Conservation (phyloP, 2,888 invertebrate species). For the Pinctada fucata region DNA sequence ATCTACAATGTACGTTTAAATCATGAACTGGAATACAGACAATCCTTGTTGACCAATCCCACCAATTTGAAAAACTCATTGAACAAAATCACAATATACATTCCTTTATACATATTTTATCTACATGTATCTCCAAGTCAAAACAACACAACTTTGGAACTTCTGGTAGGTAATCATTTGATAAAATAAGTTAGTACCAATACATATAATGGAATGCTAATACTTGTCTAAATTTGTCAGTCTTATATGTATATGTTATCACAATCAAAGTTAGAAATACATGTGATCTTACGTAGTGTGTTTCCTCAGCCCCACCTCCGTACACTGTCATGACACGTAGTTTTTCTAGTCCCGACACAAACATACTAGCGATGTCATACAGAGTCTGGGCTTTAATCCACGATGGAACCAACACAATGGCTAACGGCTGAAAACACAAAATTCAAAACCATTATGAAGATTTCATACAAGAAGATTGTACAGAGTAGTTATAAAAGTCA, state of each 20-base stretch:
- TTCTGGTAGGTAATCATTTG: too few species aligned
- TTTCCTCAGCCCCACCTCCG: constrained; percentile 70
- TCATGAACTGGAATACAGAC: neutral
- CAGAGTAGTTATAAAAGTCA: neutral
- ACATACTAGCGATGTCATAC: constrained; percentile 49
- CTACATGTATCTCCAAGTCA: too few species aligned
- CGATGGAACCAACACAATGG: constrained; percentile 83
- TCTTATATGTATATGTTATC: too few species aligned
- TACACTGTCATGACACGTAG: constrained; percentile 62
- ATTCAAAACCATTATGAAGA: neutral
- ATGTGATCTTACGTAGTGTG: constrained; percentile 64
- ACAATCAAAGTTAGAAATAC: too few species aligned
- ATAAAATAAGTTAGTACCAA: too few species aligned
- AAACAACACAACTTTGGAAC: too few species aligned
- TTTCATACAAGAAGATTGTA: neutral
- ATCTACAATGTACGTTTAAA: constrained; percentile 64
- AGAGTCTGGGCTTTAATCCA: constrained; percentile 78
- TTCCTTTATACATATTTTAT: too few species aligned
- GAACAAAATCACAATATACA: too few species aligned
- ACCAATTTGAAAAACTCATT: neutral
- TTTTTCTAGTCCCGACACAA: constrained; percentile 43
- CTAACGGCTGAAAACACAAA: constrained; percentile 80
- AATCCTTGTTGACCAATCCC: neutral
- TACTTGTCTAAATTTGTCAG: too few species aligned
- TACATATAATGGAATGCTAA: too few species aligned